A percentile compares a stretch with the other conserved stretches of the same genome.
Evolutionary conservation across 2,113 vertebrate species (phyloP).

Genomic region (Struthio camelus): DNA sequence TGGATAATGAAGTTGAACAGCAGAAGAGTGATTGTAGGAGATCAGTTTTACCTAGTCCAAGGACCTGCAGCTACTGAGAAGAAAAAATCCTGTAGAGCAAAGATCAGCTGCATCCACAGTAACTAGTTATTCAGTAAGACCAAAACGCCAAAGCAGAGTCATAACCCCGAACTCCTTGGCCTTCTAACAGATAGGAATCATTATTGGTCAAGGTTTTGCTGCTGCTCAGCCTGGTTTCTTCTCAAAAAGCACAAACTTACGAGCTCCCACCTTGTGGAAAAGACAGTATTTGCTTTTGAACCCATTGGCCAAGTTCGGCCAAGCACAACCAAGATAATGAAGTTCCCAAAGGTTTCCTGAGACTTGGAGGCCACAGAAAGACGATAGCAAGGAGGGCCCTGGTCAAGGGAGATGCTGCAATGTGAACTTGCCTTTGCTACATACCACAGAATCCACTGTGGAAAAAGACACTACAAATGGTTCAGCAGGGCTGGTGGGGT

Average conservation of each 20-base stretch:
- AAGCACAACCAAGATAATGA: neutral
- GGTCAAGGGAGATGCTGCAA: neutral
- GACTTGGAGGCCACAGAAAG: neutral
- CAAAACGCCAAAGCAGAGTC: neutral
- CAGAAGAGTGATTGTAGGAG: neutral
- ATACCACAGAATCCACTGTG: neutral
- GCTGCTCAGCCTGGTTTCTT: neutral
- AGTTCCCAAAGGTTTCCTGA: neutral
- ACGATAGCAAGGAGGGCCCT: neutral
- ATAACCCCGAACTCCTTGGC: neutral
- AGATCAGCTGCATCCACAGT: neutral
- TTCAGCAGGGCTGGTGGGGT: neutral
- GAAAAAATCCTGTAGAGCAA: neutral
- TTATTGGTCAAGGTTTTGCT: neutral
- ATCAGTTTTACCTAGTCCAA: neutral
- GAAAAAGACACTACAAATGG: neutral
- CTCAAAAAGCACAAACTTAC: neutral
- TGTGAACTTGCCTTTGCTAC: neutral
- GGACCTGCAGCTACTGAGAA: neutral
- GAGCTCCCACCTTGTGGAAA: neutral
- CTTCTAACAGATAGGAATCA: neutral
- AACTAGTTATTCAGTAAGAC: neutral
- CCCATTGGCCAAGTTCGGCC: neutral
- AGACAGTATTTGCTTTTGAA: neutral
- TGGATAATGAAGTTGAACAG: neutral